Conservation (phyloP, 2,797 vertebrate genomes). For the Anguilla megastoma region DNA sequence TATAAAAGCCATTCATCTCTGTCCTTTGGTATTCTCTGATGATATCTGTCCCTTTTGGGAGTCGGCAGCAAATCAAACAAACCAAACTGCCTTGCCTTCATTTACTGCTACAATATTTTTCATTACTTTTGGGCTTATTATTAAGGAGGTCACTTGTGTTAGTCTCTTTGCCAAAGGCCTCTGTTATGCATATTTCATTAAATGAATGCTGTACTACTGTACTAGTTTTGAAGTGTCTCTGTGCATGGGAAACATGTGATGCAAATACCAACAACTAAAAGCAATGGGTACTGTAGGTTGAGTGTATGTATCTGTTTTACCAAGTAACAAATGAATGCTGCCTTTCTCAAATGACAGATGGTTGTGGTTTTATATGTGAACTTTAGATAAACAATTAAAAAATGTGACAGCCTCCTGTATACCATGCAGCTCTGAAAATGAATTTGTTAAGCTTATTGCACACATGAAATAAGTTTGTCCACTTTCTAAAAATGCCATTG, state of each 20-base stretch:
- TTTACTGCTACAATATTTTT: not conserved
- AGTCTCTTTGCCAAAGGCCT: not conserved
- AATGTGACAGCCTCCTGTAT: not conserved
- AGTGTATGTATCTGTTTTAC: not conserved
- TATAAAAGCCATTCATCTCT: conserved; percentile 40
- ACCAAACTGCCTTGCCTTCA: not conserved
- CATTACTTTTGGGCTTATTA: not conserved
- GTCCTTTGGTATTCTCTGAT: conserved; percentile 26
- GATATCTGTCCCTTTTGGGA: not conserved
- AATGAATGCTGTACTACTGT: not conserved
- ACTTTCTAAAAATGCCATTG: not conserved
- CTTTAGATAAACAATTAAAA: not conserved
- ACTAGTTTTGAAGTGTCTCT: not conserved
- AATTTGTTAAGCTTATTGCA: too few species aligned
- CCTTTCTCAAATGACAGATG: not conserved
- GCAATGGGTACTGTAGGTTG: not conserved
- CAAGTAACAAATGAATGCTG: not conserved
- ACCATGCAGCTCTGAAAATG: not conserved
- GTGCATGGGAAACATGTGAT: not conserved
- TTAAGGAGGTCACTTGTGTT: not conserved
- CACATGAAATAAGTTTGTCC: not conserved
- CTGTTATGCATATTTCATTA: not conserved
- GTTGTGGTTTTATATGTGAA: not conserved
- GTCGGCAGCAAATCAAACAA: not conserved
- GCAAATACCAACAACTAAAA: not conserved